Percentiles rank a stretch among this genome's conserved stretches.
These are phyloP conservation scores for Spisula subtruncata DNA, from an alignment of 2,888 invertebrate genomes.

Conservation along the genomic window DNA sequence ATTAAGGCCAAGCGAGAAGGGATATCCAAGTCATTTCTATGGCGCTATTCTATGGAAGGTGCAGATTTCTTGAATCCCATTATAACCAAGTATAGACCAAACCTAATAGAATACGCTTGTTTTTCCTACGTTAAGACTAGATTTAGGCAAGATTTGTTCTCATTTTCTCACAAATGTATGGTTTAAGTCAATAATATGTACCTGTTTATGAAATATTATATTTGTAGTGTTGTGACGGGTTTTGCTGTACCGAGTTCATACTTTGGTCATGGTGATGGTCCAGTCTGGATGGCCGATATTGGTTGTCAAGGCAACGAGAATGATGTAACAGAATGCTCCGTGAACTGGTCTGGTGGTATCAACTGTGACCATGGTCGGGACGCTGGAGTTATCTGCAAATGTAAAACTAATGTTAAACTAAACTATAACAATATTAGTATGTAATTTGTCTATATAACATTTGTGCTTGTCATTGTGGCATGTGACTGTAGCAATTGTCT, in stretches of 20 bases:
- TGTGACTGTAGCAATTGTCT: too few species aligned
- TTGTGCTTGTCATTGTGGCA: too few species aligned
- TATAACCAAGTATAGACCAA: too few species aligned
- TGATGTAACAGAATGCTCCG: slow-evolving; percentile 61
- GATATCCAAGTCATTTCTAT: too few species aligned
- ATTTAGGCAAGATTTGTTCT: not conserved
- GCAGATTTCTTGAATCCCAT: too few species aligned
- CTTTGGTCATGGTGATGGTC: slow-evolving; percentile 70
- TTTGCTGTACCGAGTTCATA: slow-evolving; percentile 57
- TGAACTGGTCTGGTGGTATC: slow-evolving; percentile 58
- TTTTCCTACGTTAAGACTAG: too few species aligned
- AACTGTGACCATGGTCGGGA: slow-evolving; percentile 74
- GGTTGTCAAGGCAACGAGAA: slow-evolving; percentile 69
- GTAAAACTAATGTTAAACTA: slow-evolving; percentile 48
- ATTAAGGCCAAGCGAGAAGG: too few species aligned
- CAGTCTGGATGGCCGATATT: slow-evolving; percentile 64
- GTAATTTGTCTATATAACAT: not conserved
- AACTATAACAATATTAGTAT: not conserved
- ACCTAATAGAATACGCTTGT: too few species aligned
- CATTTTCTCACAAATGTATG: too few species aligned
- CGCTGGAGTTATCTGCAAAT: slow-evolving; percentile 70
- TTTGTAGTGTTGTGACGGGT: slow-evolving; percentile 63
- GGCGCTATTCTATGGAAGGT: too few species aligned
- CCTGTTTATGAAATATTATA: too few species aligned
- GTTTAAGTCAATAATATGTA: too few species aligned